Conservation (phyloP, 2,797 vertebrate genomes). For the Apogon talboti region DNA sequence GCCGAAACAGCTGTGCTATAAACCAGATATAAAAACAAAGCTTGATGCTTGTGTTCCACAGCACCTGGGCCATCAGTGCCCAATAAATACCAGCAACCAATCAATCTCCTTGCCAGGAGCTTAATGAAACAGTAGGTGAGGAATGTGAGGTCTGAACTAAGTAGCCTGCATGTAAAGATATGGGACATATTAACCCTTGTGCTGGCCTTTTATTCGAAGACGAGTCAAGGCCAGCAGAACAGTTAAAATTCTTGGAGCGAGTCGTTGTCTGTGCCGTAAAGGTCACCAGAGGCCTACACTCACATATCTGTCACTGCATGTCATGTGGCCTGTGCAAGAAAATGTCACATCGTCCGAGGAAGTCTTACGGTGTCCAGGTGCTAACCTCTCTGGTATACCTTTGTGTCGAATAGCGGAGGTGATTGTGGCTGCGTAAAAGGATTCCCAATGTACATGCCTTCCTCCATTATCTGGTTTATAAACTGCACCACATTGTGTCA, state of each 20-base stretch:
- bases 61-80: constrained; percentile 81
- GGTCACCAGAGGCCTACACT: constrained; percentile 59
- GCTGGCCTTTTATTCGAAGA: constrained; percentile 48
- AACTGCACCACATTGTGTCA: constrained; percentile 57
- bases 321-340: constrained; percentile 59
- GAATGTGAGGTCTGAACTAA: constrained; percentile 37
- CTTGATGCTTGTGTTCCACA: constrained; percentile 70
- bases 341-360: constrained; percentile 86
- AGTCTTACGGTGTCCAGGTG: constrained; percentile 74
- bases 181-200: constrained; percentile 52
- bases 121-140: constrained; percentile 66
- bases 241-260: constrained; percentile 53
- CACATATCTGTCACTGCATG: constrained; percentile 59
- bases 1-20: constrained; percentile 84
- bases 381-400: constrained; percentile 69
- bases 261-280: constrained; percentile 60
- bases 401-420: constrained; percentile 69
- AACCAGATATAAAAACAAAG: constrained; percentile 82
- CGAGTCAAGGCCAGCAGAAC: constrained; percentile 35
- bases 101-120: constrained; percentile 64
- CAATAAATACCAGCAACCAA: constrained; percentile 78
- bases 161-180: constrained; percentile 52
- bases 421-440: constrained; percentile 73
- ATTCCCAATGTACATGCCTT: constrained; percentile 73
- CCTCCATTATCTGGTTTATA: constrained; percentile 79